phyloP scores from a whole-genome alignment of 2,888 invertebrate genomes.

The Polyploca ridens region DNA sequence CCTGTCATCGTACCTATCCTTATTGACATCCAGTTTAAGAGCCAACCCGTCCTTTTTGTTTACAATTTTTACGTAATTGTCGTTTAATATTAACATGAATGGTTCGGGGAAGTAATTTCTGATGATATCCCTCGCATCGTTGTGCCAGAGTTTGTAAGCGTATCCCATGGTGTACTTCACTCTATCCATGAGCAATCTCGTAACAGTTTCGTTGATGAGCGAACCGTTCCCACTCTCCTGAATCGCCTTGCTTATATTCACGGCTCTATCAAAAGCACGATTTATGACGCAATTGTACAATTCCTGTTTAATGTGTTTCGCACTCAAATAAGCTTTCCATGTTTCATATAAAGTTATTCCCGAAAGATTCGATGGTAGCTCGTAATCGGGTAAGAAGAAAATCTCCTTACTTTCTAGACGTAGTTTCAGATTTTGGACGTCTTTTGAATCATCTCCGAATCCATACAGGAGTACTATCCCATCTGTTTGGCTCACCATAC shows the following conservation, averaged over 20 bases:
- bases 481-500: slow-evolving; percentile 45
- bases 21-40: slow-evolving; percentile 35
- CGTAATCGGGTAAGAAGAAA: slow-evolving; percentile 34
- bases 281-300: slow-evolving; percentile 33
- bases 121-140: slow-evolving; percentile 30
- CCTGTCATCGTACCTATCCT: slow-evolving; percentile 29
- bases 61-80: slow-evolving; percentile 37
- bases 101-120: slow-evolving; percentile 36
- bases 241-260: slow-evolving; percentile 35
- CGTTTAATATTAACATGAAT: slow-evolving; percentile 37
- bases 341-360: slow-evolving; percentile 40
- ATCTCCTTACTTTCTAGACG: slow-evolving; percentile 36
- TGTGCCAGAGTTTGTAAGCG: slow-evolving; percentile 44
- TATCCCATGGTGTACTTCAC: slow-evolving; percentile 33
- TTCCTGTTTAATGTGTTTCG: slow-evolving; percentile 29
- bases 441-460: slow-evolving; percentile 32
- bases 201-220: slow-evolving; percentile 31
- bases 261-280: slow-evolving; percentile 36
- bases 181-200: slow-evolving; percentile 32
- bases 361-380: slow-evolving; percentile 31
- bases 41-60: slow-evolving; percentile 35
- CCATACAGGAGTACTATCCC: slow-evolving; percentile 51
- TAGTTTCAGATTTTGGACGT: slow-evolving; percentile 39
- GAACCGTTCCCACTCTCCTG: slow-evolving; percentile 22
- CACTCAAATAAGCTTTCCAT: slow-evolving; percentile 41